These are phyloP conservation scores for Mastomys natalensis DNA, from an alignment of 2,113 vertebrate genomes.

Conservation along the genomic window DNA sequence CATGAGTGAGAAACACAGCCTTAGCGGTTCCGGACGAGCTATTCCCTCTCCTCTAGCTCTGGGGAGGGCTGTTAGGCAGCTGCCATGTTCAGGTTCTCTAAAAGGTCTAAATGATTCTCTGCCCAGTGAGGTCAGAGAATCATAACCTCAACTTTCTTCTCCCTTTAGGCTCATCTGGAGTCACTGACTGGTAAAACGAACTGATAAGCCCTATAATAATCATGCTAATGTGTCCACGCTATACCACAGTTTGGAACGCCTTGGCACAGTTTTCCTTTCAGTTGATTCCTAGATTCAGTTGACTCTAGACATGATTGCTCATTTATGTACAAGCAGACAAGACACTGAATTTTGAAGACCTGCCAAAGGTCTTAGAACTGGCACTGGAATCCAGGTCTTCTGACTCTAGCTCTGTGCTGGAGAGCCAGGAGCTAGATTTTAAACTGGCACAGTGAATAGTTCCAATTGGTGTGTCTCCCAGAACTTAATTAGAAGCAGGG, in stretches of 20 bases:
- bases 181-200: not conserved
- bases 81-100: too few species aligned
- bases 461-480: not conserved
- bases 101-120: not conserved
- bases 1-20: not conserved
- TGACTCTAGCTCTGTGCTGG: not conserved
- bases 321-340: not conserved
- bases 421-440: not conserved
- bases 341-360: not conserved
- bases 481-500: not conserved
- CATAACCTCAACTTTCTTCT: not conserved
- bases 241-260: not conserved
- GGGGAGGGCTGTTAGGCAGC: not conserved
- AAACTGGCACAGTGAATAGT: not conserved
- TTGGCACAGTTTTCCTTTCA: not conserved
- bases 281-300: not conserved
- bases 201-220: not conserved
- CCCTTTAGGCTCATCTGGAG: not conserved
- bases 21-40: not conserved
- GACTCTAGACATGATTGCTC: not conserved
- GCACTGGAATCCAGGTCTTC: not conserved
- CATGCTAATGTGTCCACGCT: fast-evolving
- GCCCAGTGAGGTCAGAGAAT: not conserved
- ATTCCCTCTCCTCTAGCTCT: not conserved
- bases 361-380: conserved; percentile 17